A percentile compares a stretch with the other conserved stretches of the same genome.
Evolutionary conservation across 1,140 invertebrate genomes (phyloP).

Genomic region (Bicyclus anynana): DNA sequence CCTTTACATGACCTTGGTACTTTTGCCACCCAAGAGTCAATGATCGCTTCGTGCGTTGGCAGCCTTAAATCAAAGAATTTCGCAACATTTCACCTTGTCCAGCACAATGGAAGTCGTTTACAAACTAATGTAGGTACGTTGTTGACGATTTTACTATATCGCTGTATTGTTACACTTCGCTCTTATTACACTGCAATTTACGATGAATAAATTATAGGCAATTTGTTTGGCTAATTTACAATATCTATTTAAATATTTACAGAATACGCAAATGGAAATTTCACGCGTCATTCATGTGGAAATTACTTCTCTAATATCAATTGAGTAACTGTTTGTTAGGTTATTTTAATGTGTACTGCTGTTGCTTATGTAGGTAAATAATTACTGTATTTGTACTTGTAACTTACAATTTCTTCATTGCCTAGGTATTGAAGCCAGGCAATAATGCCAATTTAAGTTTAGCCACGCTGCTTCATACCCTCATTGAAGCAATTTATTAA

Average conservation of each 20-base stretch:
- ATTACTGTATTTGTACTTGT: too few species aligned
- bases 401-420: too few species aligned
- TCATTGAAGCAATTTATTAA: too few species aligned
- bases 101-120: slow-evolving; percentile 17
- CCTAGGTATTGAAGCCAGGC: too few species aligned
- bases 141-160: slow-evolving; percentile 12
- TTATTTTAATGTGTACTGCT: too few species aligned
- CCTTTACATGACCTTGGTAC: too few species aligned
- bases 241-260: background rate
- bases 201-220: slow-evolving; percentile 3
- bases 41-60: background rate
- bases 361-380: too few species aligned
- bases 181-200: slow-evolving; percentile 9
- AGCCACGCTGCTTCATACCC: too few species aligned
- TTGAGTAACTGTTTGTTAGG: too few species aligned
- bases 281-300: background rate
- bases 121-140: slow-evolving; percentile 13
- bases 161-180: slow-evolving; percentile 10
- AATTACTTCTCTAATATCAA: too few species aligned
- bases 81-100: slow-evolving; percentile 24
- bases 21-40: background rate
- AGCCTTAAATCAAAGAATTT: slow-evolving; percentile 18
- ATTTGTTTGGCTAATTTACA: slow-evolving; percentile 5
- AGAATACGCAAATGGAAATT: background rate
- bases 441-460: too few species aligned